These are phyloP conservation scores for Neopelma chrysocephalum DNA, from an alignment of 2,797 vertebrate genomes.

Conservation along the genomic window DNA sequence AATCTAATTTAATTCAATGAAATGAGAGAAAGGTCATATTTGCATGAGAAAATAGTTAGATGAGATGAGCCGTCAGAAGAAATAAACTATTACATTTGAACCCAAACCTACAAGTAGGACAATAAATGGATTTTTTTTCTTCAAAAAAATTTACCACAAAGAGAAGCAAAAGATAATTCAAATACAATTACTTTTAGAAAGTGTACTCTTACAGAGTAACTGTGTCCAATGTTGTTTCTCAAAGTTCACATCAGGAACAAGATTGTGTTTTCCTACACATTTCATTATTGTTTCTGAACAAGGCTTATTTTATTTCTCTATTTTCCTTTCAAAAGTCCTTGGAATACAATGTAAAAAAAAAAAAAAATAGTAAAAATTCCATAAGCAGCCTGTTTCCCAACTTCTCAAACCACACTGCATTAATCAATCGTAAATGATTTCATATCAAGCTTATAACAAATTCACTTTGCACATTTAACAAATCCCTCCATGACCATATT, in stretches of 20 bases:
- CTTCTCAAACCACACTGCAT: neutral
- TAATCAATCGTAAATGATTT: conserved; percentile 15
- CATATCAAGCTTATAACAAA: neutral
- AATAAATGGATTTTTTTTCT: neutral
- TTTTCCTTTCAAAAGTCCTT: neutral
- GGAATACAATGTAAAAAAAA: neutral
- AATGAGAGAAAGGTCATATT: conserved; percentile 64
- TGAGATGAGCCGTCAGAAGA: conserved; percentile 30
- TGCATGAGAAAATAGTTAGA: conserved; percentile 58
- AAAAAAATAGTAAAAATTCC: neutral
- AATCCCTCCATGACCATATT: neutral
- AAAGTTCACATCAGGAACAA: neutral
- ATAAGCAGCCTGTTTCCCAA: neutral
- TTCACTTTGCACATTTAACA: conserved; percentile 1
- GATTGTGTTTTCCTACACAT: neutral
- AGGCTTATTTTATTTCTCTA: neutral
- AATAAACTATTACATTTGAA: conserved; percentile 3
- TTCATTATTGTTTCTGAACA: neutral
- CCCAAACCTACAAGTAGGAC: neutral
- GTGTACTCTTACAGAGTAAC: neutral
- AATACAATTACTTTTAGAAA: neutral
- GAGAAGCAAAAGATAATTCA: neutral
- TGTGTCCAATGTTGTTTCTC: neutral
- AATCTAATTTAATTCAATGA: conserved; percentile 50
- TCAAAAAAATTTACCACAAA: neutral